Percentiles rank a stretch among this genome's conserved stretches.
phyloP scores from a whole-genome alignment of 2,113 vertebrate genomes.

The Cacatua alba region DNA sequence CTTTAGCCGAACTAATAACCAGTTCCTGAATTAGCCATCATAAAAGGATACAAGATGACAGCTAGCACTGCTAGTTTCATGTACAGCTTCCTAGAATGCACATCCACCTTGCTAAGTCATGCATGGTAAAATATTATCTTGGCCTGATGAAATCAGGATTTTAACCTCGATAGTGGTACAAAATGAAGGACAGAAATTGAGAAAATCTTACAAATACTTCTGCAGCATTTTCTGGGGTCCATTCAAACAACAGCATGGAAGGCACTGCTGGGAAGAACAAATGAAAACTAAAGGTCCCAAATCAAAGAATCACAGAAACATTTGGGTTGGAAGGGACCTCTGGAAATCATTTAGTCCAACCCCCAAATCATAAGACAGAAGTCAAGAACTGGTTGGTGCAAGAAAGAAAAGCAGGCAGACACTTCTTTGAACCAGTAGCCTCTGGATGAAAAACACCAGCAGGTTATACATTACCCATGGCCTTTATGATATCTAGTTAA shows the following conservation, averaged over 20 bases:
- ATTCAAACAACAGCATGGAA: background rate
- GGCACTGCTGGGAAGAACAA: background rate
- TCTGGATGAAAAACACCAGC: background rate
- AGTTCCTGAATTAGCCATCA: background rate
- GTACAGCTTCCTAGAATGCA: background rate
- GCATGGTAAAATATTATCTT: background rate
- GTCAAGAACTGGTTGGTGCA: background rate
- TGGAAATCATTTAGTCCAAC: background rate
- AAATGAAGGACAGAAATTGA: background rate
- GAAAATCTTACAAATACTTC: background rate
- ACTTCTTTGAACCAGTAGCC: background rate
- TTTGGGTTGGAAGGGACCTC: background rate
- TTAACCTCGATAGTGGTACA: background rate
- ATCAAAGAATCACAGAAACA: background rate
- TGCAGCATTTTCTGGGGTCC: background rate
- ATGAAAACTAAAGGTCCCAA: background rate
- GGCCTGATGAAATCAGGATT: background rate
- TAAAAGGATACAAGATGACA: background rate
- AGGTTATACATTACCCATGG: background rate
- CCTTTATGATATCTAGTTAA: background rate
- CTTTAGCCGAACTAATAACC: background rate
- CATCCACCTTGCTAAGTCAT: background rate
- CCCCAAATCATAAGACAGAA: background rate
- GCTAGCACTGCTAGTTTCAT: background rate
- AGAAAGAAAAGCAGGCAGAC: background rate